A percentile compares a stretch with the other conserved stretches of the same genome.
phyloP scores from a whole-genome alignment of 1,140 invertebrate genomes.

The Ectropis grisescens region DNA sequence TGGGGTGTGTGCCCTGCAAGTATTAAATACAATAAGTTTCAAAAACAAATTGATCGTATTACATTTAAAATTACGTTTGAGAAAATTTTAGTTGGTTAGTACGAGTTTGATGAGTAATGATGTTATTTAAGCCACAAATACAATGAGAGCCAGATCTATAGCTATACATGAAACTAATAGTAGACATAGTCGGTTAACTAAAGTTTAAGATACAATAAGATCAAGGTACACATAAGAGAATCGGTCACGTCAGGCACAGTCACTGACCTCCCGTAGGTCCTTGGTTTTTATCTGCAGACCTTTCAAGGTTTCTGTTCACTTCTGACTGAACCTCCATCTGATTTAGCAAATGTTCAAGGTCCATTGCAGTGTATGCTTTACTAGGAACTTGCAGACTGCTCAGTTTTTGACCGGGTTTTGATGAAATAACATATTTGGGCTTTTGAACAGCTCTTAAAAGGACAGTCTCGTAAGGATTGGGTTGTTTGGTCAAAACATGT shows the following conservation, averaged over 20 bases:
- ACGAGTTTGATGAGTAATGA: too few species aligned
- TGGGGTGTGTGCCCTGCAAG: slow-evolving; percentile 25
- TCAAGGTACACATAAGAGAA: too few species aligned
- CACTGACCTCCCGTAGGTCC: slow-evolving; percentile 49
- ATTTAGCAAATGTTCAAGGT: slow-evolving; percentile 46
- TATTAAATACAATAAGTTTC: too few species aligned
- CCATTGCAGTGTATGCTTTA: slow-evolving; percentile 40
- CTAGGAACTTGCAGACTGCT: slow-evolving; percentile 18
- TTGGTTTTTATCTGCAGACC: slow-evolving; percentile 45
- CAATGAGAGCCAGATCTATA: too few species aligned
- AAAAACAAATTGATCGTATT: too few species aligned
- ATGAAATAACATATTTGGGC: slow-evolving; percentile 13
- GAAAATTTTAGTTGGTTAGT: too few species aligned
- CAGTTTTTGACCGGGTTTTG: slow-evolving; percentile 11
- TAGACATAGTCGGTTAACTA: too few species aligned
- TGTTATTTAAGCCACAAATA: too few species aligned
- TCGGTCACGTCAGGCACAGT: too few species aligned
- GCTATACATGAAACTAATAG: too few species aligned
- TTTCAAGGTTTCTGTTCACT: slow-evolving; percentile 54
- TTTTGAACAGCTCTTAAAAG: slow-evolving; percentile 32
- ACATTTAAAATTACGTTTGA: too few species aligned
- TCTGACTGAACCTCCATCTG: slow-evolving; percentile 57
- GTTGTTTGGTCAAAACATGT: slow-evolving; percentile 34
- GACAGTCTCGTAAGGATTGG: slow-evolving; percentile 48
- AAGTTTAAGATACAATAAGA: too few species aligned